These are phyloP conservation scores for Limosa lapponica DNA, from an alignment of 2,797 vertebrate species.

Conservation along the genomic window DNA sequence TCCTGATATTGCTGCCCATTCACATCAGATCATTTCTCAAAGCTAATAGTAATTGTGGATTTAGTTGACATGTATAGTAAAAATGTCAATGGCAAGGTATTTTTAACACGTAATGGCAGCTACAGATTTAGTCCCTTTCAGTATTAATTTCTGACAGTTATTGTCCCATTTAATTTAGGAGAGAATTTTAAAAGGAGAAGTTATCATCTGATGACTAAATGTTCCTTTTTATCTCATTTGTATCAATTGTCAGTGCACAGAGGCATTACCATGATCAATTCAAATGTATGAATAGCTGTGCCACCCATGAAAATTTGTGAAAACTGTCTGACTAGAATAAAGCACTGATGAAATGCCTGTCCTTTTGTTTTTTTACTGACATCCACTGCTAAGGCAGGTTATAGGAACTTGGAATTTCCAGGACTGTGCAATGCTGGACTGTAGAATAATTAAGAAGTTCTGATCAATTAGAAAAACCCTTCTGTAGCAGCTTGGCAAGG, in stretches of 20 bases:
- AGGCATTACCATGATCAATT: background rate
- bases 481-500: background rate
- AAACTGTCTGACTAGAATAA: background rate
- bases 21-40: background rate
- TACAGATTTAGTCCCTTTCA: constrained; percentile 6
- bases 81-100: background rate
- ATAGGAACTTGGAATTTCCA: background rate
- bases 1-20: background rate
- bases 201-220: constrained; percentile 23
- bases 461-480: background rate
- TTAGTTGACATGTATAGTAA: background rate
- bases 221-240: constrained; percentile 28
- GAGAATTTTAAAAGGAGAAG: constrained; percentile 5
- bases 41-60: background rate
- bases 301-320: background rate
- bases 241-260: constrained; percentile 15
- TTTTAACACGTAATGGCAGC: constrained; percentile 1
- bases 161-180: constrained; percentile 14
- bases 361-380: background rate
- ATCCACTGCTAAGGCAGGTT: background rate
- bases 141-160: constrained; percentile 34
- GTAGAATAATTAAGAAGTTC: background rate
- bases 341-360: background rate
- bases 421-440: background rate
- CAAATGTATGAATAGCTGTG: background rate